phyloP scores from a whole-genome alignment of 2,797 vertebrate species.

The Acanthiza pusilla region DNA sequence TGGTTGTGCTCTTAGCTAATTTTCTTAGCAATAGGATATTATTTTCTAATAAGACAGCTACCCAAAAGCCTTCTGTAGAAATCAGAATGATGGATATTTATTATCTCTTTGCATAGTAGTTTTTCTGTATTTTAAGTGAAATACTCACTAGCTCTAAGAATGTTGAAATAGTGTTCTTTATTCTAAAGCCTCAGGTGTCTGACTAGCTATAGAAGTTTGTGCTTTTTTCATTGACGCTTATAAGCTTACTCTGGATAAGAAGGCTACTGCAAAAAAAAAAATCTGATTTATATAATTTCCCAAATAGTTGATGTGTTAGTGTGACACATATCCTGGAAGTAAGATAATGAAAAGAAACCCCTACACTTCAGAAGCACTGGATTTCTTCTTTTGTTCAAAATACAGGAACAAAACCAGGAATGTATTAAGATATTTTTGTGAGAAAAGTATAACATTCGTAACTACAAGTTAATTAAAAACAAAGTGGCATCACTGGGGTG shows the following conservation, averaged over 20 bases:
- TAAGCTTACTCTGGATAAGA: not conserved
- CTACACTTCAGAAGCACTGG: not conserved
- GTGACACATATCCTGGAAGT: not conserved
- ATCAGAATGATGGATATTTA: not conserved
- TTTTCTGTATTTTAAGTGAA: not conserved
- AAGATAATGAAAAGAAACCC: not conserved
- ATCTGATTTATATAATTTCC: not conserved
- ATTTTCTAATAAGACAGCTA: constrained; percentile 32
- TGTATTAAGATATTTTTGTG: not conserved
- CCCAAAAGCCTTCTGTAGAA: not conserved
- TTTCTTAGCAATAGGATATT: constrained; percentile 36
- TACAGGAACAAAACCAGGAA: not conserved
- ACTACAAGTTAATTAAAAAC: not conserved
- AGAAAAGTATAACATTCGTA: not conserved
- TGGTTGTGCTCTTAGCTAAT: constrained; percentile 31
- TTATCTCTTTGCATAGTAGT: constrained; percentile 7
- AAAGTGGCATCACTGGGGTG: not conserved
- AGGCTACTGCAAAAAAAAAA: not conserved
- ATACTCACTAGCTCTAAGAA: not conserved
- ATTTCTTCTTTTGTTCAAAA: not conserved
- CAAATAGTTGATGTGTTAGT: not conserved
- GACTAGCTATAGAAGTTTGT: not conserved
- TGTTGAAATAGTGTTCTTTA: not conserved
- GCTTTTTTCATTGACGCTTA: not conserved
- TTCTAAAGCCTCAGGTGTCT: not conserved